Conservation (phyloP, 2,113 vertebrate species). For the Petrocephalus microphthalmus region DNA sequence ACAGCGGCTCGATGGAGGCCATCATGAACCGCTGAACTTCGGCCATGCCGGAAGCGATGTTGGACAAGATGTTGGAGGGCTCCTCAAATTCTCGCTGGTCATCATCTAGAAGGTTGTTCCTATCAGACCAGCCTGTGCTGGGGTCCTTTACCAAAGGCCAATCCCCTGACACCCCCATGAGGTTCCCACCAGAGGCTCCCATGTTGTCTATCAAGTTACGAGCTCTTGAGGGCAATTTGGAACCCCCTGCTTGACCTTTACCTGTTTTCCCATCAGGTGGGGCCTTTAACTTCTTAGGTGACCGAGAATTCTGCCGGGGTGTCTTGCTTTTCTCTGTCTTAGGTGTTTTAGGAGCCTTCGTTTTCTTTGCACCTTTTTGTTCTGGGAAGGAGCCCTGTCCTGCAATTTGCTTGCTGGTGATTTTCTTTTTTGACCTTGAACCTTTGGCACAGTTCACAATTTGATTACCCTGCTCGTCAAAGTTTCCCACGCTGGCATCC, state of each 20-base stretch:
- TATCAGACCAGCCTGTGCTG: constrained; percentile 70
- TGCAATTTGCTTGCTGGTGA: constrained; percentile 72
- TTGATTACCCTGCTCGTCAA: constrained; percentile 75
- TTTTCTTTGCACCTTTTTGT: constrained; percentile 84
- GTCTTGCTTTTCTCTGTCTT: constrained; percentile 86
- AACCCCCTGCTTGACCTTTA: constrained; percentile 65
- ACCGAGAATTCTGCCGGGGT: constrained; percentile 79
- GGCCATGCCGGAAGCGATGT: constrained; percentile 98
- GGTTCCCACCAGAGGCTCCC: constrained; percentile 45
- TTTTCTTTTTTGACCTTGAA: constrained; percentile 89
- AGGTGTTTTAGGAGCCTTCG: constrained; percentile 75
- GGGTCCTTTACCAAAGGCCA: constrained; percentile 70
- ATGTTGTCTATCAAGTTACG: constrained; percentile 47
- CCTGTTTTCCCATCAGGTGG: constrained; percentile 68
- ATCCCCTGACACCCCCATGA: constrained; percentile 64
- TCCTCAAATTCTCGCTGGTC: constrained; percentile 97
- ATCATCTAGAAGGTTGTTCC: constrained; percentile 78
- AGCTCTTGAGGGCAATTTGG: constrained; percentile 44
- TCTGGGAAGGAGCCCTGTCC: constrained; percentile 67
- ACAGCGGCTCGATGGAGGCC: constrained; percentile 95
- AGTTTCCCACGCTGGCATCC: constrained; percentile 66
- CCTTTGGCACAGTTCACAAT: constrained; percentile 70
- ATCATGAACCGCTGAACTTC: constrained; percentile 99
- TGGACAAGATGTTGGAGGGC: constrained; percentile 95
- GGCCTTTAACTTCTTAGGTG: constrained; percentile 86